Evolutionary conservation across 2,888 invertebrate genomes (phyloP).

Genomic region (Hesperia comma): DNA sequence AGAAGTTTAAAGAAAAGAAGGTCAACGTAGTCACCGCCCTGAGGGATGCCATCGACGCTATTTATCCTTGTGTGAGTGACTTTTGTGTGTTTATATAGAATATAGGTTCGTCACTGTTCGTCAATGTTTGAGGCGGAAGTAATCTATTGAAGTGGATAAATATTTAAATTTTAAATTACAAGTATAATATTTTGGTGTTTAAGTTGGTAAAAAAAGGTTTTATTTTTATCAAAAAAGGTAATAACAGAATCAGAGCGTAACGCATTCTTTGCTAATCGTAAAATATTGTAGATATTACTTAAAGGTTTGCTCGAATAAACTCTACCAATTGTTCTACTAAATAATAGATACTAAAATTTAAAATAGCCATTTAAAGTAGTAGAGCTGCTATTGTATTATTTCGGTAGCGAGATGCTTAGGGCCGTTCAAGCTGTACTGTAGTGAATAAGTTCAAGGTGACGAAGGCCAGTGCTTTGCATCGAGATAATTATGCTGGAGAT

Average conservation of each 20-base stretch:
- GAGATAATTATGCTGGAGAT: constrained; percentile 1
- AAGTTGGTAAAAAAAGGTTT: no score
- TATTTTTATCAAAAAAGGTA: no score
- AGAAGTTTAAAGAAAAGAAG: constrained; percentile 99
- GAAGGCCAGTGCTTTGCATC: background rate
- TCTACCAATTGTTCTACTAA: background rate
- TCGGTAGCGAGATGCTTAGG: background rate
- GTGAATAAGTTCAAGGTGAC: constrained; percentile 19
- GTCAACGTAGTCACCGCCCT: constrained; percentile 93
- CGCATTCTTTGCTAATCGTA: no score
- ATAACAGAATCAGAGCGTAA: no score
- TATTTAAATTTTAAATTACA: no score
- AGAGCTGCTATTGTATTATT: background rate
- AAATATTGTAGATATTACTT: background rate
- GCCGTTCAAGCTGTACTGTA: background rate
- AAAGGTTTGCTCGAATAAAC: background rate
- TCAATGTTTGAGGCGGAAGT: no score
- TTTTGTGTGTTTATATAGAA: background rate
- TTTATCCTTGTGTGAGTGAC: constrained; percentile 89
- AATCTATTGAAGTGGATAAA: no score
- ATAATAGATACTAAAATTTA: background rate
- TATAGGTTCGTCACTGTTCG: no score
- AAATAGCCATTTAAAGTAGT: background rate
- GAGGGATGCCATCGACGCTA: constrained; percentile 95
- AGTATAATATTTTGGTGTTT: background rate